Evolutionary conservation across 2,888 invertebrate genomes (phyloP).

Genomic region (Volucella inflata): DNA sequence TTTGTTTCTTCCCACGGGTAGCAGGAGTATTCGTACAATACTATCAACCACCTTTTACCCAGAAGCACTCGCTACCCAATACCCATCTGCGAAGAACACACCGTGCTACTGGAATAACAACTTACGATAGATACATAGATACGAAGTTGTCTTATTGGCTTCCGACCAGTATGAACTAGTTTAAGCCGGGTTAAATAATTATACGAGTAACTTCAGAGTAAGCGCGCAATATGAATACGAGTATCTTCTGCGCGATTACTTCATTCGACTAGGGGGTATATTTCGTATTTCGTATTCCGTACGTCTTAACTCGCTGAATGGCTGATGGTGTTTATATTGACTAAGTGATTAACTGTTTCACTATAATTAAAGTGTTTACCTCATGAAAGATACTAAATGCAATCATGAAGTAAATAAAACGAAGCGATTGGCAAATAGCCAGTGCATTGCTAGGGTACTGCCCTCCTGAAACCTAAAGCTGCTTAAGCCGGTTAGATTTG

Average conservation of each 20-base stretch:
- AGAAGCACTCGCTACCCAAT: background rate
- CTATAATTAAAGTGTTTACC: conserved; percentile 34
- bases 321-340: conserved; percentile 10
- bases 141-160: conserved; percentile 25
- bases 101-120: conserved; percentile 27
- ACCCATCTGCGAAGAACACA: conserved; percentile 5
- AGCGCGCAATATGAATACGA: conserved; percentile 11
- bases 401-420: background rate
- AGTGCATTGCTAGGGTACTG: conserved; percentile 23
- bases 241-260: background rate
- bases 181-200: conserved; percentile 36
- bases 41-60: background rate
- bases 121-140: background rate
- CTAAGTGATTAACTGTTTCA: conserved; percentile 23
- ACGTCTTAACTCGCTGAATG: conserved; percentile 6
- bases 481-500: conserved; percentile 36
- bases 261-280: background rate
- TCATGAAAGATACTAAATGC: conserved; percentile 8
- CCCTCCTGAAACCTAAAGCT: conserved; percentile 6
- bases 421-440: background rate
- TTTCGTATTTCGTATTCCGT: background rate
- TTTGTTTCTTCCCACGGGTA: conserved; percentile 37
- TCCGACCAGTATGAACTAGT: conserved; percentile 59
- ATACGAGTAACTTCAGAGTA: background rate
- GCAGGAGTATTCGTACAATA: background rate